Conservation (phyloP, 2,797 vertebrate genomes). For the Antrozous pallidus region DNA sequence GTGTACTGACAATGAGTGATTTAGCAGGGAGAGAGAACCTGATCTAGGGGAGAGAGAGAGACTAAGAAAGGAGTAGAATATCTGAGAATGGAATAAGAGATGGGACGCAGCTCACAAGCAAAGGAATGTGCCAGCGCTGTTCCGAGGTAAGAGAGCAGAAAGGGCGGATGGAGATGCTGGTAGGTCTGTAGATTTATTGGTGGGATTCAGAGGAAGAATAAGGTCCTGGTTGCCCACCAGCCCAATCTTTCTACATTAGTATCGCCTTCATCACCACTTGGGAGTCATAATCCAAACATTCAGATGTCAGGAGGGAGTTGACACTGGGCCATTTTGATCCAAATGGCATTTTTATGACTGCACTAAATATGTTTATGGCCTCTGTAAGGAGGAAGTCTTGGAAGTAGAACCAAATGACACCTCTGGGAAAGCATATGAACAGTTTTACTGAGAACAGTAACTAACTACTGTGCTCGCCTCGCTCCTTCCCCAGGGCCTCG, state of each 20-base stretch:
- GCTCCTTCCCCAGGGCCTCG: rapidly evolving
- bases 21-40: not conserved
- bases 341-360: not conserved
- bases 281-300: not conserved
- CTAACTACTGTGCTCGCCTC: not conserved
- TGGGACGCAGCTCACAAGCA: not conserved
- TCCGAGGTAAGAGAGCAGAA: not conserved
- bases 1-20: not conserved
- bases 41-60: not conserved
- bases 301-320: not conserved
- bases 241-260: not conserved
- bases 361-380: not conserved
- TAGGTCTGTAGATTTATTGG: not conserved
- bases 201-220: not conserved
- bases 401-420: not conserved
- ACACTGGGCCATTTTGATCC: not conserved
- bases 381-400: not conserved
- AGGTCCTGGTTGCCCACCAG: not conserved
- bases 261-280: not conserved
- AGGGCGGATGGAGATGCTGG: rapidly evolving
- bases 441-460: not conserved
- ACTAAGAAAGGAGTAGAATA: not conserved
- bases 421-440: not conserved
- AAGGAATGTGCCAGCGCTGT: rapidly evolving
- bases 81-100: not conserved